These are phyloP conservation scores for Fregata magnificens DNA, from an alignment of 2,113 vertebrate species.

Conservation along the genomic window DNA sequence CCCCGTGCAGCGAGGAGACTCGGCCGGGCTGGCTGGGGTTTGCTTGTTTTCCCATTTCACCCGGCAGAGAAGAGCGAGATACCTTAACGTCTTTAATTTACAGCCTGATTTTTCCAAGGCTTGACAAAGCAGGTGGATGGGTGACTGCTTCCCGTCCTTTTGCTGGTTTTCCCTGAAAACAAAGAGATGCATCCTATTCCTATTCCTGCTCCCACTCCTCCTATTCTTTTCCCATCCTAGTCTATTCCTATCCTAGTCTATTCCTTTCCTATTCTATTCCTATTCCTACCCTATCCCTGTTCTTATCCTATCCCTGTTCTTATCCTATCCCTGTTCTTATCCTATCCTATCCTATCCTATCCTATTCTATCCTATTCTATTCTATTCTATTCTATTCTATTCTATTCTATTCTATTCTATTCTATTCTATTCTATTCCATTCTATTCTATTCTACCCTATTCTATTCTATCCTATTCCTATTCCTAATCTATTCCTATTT, in stretches of 20 bases:
- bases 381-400: background rate
- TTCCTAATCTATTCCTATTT: background rate
- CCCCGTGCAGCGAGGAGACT: background rate
- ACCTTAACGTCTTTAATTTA: background rate
- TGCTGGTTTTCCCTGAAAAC: background rate
- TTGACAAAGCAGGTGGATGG: background rate
- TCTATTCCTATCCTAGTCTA: background rate
- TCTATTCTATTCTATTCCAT: no score
- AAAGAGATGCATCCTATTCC: background rate
- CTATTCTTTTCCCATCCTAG: background rate
- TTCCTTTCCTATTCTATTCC: background rate
- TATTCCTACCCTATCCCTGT: background rate
- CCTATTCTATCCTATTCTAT: no score
- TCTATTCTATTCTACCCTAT: no score
- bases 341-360: no score
- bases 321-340: background rate
- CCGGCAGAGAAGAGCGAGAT: accelerated
- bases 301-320: background rate
- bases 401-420: no score
- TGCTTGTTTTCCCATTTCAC: background rate
- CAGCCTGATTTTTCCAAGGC: background rate
- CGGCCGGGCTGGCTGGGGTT: background rate
- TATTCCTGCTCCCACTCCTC: background rate
- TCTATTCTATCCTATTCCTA: background rate
- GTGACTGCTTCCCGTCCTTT: background rate